These are phyloP conservation scores for Pseudochirops corinnae DNA, from an alignment of 2,797 vertebrate genomes.

Conservation along the genomic window DNA sequence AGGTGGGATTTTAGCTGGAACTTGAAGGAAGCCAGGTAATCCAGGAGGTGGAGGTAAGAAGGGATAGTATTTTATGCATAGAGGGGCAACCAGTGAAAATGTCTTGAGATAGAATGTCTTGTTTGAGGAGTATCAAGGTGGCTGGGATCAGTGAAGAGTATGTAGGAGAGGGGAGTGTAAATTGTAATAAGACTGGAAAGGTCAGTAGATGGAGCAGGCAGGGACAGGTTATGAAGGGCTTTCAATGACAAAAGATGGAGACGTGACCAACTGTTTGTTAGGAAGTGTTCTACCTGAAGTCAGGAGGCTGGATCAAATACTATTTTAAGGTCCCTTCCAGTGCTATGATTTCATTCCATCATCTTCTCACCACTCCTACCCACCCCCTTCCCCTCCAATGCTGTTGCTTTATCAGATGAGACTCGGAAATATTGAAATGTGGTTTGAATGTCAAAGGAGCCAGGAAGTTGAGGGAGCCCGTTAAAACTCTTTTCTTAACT, in stretches of 20 bases:
- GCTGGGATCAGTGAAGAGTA: background rate
- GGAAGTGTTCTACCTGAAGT: background rate
- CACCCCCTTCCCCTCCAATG: background rate
- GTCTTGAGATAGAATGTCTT: background rate
- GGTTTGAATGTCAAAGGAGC: conserved; percentile 64
- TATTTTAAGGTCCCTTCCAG: background rate
- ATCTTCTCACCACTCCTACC: background rate
- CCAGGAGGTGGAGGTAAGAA: background rate
- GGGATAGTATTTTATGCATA: background rate
- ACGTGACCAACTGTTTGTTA: background rate
- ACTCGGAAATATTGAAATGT: conserved; percentile 74
- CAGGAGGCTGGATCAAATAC: no score
- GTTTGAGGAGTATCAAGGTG: background rate
- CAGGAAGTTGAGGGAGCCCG: conserved; percentile 73
- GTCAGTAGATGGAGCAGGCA: background rate
- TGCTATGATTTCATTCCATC: conserved; percentile 24
- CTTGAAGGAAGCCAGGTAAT: background rate
- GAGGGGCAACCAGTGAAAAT: background rate
- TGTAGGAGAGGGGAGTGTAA: background rate
- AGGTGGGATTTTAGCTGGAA: background rate
- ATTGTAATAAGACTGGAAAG: background rate
- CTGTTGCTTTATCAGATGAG: conserved; percentile 65
- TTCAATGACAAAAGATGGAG: background rate
- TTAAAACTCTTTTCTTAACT: conserved; percentile 73
- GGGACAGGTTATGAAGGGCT: background rate